A percentile compares a stretch with the other conserved stretches of the same genome.
These are phyloP conservation scores for Drosophila mimica DNA, from an alignment of 2,888 invertebrate species.

Conservation along the genomic window DNA sequence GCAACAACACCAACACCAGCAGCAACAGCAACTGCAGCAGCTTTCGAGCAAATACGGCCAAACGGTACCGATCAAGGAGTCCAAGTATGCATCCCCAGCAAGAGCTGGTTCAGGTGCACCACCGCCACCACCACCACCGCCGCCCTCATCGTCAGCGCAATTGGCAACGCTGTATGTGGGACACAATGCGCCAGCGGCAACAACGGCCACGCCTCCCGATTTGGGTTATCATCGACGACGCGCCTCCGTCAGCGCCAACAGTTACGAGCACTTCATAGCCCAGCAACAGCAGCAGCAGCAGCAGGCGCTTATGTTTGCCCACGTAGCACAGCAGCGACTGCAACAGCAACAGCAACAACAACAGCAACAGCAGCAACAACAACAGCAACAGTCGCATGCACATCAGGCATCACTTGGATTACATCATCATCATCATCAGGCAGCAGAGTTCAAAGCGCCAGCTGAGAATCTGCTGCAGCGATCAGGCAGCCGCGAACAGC, in stretches of 20 bases:
- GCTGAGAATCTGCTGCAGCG: constrained; percentile 77
- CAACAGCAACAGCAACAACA: constrained; percentile 56
- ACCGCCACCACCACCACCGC: constrained; percentile 58
- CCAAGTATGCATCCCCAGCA: constrained; percentile 55
- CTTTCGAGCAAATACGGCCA: constrained; percentile 54
- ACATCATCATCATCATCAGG: constrained; percentile 35
- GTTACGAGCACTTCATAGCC: constrained; percentile 80
- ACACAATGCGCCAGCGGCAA: constrained; percentile 37
- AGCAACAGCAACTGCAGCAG: constrained; percentile 32
- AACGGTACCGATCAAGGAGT: constrained; percentile 51
- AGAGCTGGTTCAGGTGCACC: constrained; percentile 43
- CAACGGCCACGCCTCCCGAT: constrained; percentile 64
- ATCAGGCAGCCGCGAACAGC: constrained; percentile 78
- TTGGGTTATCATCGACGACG: constrained; percentile 79
- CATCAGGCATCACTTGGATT: constrained; percentile 53
- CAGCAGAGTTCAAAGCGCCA: constrained; percentile 81
- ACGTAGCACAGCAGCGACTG: constrained; percentile 68
- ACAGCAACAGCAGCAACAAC: constrained; percentile 53
- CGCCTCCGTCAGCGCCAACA: constrained; percentile 75
- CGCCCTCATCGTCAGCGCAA: constrained; percentile 50
- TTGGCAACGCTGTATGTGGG: constrained; percentile 65
- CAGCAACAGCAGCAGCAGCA: constrained; percentile 81
- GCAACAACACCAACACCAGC: constrained; percentile 26
- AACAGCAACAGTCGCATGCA: constrained; percentile 44
- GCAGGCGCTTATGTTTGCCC: constrained; percentile 66